Evolutionary conservation across 2,797 vertebrate genomes (phyloP).

Genomic region (Gallinago solitaria): DNA sequence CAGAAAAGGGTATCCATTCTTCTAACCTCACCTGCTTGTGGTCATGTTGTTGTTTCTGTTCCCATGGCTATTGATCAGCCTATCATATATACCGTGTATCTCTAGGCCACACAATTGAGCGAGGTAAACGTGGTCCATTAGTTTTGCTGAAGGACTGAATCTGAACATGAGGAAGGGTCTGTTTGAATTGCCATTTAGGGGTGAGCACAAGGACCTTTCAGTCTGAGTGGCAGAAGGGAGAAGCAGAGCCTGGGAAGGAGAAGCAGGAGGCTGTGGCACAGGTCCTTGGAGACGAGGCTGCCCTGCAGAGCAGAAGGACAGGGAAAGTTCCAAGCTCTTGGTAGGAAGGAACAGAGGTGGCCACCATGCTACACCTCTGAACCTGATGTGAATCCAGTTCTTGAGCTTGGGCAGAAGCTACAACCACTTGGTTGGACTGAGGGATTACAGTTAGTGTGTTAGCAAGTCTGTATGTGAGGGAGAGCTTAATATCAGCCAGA

Average conservation of each 20-base stretch:
- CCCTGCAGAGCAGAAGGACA: neutral
- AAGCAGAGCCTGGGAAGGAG: neutral
- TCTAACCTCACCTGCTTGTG: neutral
- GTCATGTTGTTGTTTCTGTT: neutral
- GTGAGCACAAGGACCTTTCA: neutral
- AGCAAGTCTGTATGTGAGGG: neutral
- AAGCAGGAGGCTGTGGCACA: neutral
- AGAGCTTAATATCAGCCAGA: neutral
- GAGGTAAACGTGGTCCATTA: neutral
- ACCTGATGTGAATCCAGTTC: neutral
- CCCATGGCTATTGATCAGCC: neutral
- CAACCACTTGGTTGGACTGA: neutral
- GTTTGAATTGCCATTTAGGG: neutral
- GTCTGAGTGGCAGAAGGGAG: neutral
- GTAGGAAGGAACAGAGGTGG: neutral
- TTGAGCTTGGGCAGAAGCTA: neutral
- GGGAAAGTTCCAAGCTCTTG: neutral
- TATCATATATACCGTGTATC: too few species aligned
- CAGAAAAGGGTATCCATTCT: neutral
- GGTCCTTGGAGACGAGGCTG: neutral
- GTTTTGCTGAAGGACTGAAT: neutral
- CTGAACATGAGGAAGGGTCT: neutral
- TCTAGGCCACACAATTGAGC: neutral
- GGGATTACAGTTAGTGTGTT: neutral
- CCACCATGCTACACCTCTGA: neutral